Evolutionary conservation across 1,140 invertebrate species (phyloP), one percentile per base, ranked within the genome.

Genomic region (Portunus trituberculatus): DNA sequence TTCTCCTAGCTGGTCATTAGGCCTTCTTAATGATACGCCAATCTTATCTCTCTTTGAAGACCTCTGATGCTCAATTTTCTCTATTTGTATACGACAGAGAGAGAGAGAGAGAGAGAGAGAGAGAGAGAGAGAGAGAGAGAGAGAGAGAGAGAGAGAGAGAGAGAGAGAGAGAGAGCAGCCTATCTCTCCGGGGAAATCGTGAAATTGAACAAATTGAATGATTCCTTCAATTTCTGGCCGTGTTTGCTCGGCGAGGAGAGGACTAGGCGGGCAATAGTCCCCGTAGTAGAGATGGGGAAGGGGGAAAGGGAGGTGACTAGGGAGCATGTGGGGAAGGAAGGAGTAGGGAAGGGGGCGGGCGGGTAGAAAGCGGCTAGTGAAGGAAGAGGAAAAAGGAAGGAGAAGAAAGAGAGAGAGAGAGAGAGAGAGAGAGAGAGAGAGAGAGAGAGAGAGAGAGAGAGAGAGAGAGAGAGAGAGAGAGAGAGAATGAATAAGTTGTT

Each of bases 71-170:
- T n/a, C 25, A 25, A 76, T 76, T 76, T 76, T 76, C 67, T 76
- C 20, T 76, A 2, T 76, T 76, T 76, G 16, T 76, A 76, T 39
- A 39, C 39, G 67, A 76, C 10, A 76, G 67, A 76, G 67, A 76
- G 67, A 76, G 52, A n/a, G n/a, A n/a, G n/a, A n/a, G n/a, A n/a
- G n/a, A n/a, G n/a, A n/a, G n/a, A n/a, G n/a, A n/a, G n/a, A 59
- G 67, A 76, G 67, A 76, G 67, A 76, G 67, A 76, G 67, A 76
- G 67, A 76, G 67, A 76, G 67, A 76, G 67, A 76, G 67, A 76
- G 67, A 76, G 67, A 76, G 67, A 76, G 67, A 76, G 67, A 76
- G 67, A 76, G 67, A 76, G 59, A 76, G 20, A 76, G 59, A 76
- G 59, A 76, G 59, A 76, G 59, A 76, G 59, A 76, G 59, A 76